Evolutionary conservation across 2,797 vertebrate species (phyloP), one percentile per base, ranked within the genome.

Genomic region (Neostethus bicornis): DNA sequence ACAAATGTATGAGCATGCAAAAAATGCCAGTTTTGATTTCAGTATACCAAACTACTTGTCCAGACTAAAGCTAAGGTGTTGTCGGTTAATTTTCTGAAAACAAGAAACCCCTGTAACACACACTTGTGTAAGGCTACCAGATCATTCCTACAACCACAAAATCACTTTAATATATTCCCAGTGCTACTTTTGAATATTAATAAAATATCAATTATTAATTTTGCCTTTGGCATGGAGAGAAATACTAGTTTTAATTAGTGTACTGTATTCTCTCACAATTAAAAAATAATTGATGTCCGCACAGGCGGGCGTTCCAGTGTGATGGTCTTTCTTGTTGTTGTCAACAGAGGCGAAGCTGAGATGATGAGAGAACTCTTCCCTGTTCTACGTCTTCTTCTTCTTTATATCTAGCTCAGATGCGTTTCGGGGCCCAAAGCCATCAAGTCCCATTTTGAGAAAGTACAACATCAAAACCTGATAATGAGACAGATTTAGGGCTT

Each of bases 191-290:
- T 98, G 95, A 98, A 99, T 99, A 97, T 98, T 98, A 98, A 98
- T 98, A 97, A 95, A 96, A 95, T 85, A 96, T 98, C 93, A 97
- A 98, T 98, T 95, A 98, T 98, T 99, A 96, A 98, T 98, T 94
- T 99, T 95, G 96, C 96, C 96, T 94, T 95, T 94, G 96, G 97
- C 96, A 90, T 93, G 93, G 94, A 93, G 96, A 97, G 94, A 97
- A 96, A 96, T 97, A 96, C 96, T 97, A 95, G 93, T 96, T 97
- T 98, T 98, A 98, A 99, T 99, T 98, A 99, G 96, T 96, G 95
- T 96, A 95, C 92, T 95, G 93, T 96, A 97, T 95, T 99, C 93
- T 90, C 94, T 92, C 93, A 96, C 95, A 98, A 98, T 99, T 98
- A 98, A 96, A 97, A 97, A 96, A 95, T 95, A 96, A 96, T 94